Evolutionary conservation across 1,140 invertebrate species (phyloP).

Genomic region (Leucophenga varia): DNA sequence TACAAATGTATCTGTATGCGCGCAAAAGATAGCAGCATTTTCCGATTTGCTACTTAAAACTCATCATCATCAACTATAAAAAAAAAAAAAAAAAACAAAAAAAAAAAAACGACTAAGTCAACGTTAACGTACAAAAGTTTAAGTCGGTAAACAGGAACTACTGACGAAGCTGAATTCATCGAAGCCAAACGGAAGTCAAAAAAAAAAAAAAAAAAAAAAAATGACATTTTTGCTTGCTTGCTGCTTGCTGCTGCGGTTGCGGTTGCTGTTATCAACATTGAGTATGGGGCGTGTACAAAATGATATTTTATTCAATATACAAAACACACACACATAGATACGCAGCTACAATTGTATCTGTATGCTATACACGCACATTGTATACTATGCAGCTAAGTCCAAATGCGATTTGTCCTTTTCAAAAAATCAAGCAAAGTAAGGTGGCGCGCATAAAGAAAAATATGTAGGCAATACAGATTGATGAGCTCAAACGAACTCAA

Average conservation of each 20-base stretch:
- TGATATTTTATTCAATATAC: constrained; percentile 57
- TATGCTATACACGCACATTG: too few species aligned
- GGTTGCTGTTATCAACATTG: constrained; percentile 14
- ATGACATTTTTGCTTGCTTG: too few species aligned
- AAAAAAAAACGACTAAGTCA: too few species aligned
- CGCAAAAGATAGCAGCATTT: too few species aligned
- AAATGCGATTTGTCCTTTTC: constrained; percentile 54
- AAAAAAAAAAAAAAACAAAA: not conserved
- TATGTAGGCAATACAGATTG: constrained; percentile 50
- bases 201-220: constrained; percentile 7
- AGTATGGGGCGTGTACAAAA: constrained; percentile 53
- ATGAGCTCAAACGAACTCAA: constrained; percentile 19
- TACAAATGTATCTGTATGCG: too few species aligned
- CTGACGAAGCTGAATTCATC: not conserved
- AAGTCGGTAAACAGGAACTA: not conserved
- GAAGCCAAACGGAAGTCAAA: not conserved
- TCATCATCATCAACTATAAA: constrained; percentile 6
- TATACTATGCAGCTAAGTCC: constrained; percentile 14
- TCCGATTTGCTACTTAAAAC: too few species aligned
- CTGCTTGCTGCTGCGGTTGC: constrained; percentile 7
- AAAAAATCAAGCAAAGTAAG: constrained; percentile 18
- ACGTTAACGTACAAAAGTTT: too few species aligned
- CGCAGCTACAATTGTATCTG: too few species aligned
- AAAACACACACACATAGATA: constrained; percentile 20
- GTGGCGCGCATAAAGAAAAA: constrained; percentile 32